These are phyloP conservation scores for Ascaphus truei DNA, from an alignment of 2,113 vertebrate species.

Conservation along the genomic window DNA sequence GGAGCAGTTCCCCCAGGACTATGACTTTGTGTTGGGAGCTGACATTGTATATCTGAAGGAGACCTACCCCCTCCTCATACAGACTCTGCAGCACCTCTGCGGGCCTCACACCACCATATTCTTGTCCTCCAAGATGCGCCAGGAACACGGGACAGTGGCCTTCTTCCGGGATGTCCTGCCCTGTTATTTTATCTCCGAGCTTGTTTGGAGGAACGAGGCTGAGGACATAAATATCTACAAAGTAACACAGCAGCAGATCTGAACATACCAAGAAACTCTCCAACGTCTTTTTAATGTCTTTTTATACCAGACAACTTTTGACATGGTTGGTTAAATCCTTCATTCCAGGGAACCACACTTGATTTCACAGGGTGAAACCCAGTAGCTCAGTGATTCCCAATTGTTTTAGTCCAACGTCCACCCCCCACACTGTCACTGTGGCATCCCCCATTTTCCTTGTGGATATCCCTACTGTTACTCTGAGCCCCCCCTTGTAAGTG, in stretches of 20 bases:
- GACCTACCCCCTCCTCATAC: slow-evolving; percentile 68
- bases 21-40: slow-evolving; percentile 75
- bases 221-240: slow-evolving; percentile 74
- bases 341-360: no score
- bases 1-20: slow-evolving; percentile 63
- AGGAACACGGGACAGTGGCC: slow-evolving; percentile 58
- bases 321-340: no score
- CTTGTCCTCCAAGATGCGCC: slow-evolving; percentile 77
- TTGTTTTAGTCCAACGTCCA: no score
- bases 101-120: slow-evolving; percentile 55
- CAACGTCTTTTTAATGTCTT: no score
- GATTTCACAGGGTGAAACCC: no score
- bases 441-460: no score
- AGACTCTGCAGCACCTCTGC: slow-evolving; percentile 73
- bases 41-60: slow-evolving; percentile 76
- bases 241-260: slow-evolving; percentile 38
- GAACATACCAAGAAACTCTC: not conserved
- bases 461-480: no score
- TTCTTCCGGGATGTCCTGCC: slow-evolving; percentile 69
- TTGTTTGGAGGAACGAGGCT: slow-evolving; percentile 56
- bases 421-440: no score
- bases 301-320: no score
- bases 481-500: no score
- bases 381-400: no score
- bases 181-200: slow-evolving; percentile 59